Conservation (phyloP, 2,797 vertebrate species). For the Microctenopoma steveboyesi region DNA sequence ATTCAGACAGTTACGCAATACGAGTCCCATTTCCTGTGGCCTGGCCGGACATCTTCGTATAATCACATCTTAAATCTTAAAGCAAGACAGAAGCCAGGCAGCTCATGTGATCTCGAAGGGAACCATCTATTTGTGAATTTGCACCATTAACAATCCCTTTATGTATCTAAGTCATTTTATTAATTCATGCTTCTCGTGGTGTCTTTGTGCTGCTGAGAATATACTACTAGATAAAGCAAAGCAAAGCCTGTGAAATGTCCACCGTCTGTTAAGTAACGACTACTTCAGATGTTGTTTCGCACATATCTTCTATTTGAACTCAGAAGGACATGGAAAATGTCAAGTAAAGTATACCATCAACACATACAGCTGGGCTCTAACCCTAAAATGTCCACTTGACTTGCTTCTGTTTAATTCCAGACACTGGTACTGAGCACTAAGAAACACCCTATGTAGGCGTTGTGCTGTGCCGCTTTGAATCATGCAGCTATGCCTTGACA, state of each 20-base stretch:
- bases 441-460: slow-evolving; percentile 23
- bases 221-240: not conserved
- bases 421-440: slow-evolving; percentile 27
- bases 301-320: not conserved
- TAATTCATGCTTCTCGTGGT: slow-evolving; percentile 29
- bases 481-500: slow-evolving; percentile 67
- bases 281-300: not conserved
- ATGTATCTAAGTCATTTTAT: slow-evolving; percentile 11
- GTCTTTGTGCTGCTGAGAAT: slow-evolving; percentile 6
- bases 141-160: not conserved
- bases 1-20: too few relatives aligned
- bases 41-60: slow-evolving; percentile 35
- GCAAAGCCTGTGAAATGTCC: not conserved
- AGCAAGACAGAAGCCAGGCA: slow-evolving; percentile 17
- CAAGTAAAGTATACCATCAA: slow-evolving; percentile 12
- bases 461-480: slow-evolving; percentile 66
- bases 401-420: slow-evolving; percentile 44
- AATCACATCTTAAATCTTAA: slow-evolving; percentile 55
- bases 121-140: slow-evolving; percentile 47
- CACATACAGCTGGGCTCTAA: slow-evolving; percentile 36
- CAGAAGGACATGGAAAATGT: slow-evolving; percentile 18
- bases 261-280: slow-evolving; percentile 6
- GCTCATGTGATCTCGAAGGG: slow-evolving; percentile 36
- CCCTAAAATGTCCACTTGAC: slow-evolving; percentile 49
- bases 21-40: slow-evolving; percentile 25